Evolutionary conservation across 2,797 vertebrate species (phyloP).

Genomic region (Buceros bicornis): DNA sequence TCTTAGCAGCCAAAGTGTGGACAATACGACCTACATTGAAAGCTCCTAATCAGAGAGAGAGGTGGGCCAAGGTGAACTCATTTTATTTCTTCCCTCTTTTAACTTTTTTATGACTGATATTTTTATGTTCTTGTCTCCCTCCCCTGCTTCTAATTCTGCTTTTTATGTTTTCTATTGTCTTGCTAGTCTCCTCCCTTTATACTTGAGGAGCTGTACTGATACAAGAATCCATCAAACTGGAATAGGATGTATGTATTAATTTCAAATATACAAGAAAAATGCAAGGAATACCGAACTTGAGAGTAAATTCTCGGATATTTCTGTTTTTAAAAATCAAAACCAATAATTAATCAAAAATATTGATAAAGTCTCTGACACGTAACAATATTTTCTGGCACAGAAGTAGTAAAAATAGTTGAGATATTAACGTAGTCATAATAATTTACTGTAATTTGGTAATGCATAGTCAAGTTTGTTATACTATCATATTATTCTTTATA

Average conservation of each 20-base stretch:
- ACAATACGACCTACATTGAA: background rate
- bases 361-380: background rate
- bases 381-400: background rate
- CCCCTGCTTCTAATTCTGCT: background rate
- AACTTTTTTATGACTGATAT: background rate
- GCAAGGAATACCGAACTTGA: background rate
- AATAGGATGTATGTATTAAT: background rate
- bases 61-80: background rate
- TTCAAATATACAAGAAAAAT: background rate
- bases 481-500: background rate
- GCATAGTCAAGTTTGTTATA: background rate
- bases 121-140: background rate
- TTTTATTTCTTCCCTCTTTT: background rate
- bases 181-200: background rate
- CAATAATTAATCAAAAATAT: background rate
- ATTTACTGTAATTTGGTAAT: background rate
- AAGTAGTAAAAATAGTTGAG: background rate
- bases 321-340: background rate
- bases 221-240: background rate
- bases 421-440: background rate
- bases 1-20: background rate
- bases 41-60: background rate
- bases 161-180: background rate
- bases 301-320: background rate
- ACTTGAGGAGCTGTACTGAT: background rate